Percentiles rank a stretch among this genome's conserved stretches.
phyloP scores from a whole-genome alignment of 2,113 vertebrate genomes.

The Rattus norvegicus region GRCr8 NC_086026.1:110619001-110619500 shows the following conservation, averaged over 20 bases:
- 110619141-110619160: conserved; percentile 73
- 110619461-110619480: background rate
- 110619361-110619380: background rate
- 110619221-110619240: conserved; percentile 45
- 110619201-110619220: conserved; percentile 30
- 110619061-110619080: conserved; percentile 97
- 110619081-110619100: conserved; percentile 96
- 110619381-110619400: conserved; percentile 18
- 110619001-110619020: conserved; percentile 21
- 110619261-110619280: conserved; percentile 41
- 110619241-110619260: conserved; percentile 12
- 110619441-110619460: background rate
- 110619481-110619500: background rate
- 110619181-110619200: background rate
- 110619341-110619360: conserved; percentile 14
- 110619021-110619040: conserved; percentile 26
- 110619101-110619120: conserved; percentile 99
- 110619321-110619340: conserved; percentile 10
- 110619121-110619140: conserved; percentile 99
- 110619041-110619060: conserved; percentile 93
- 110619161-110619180: conserved; percentile 66
- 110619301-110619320: background rate
- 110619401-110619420: background rate
- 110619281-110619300: background rate
- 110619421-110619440: background rate